Conservation (phyloP, 2,797 vertebrate species). For the Hapalemur alaotrensis region DNA sequence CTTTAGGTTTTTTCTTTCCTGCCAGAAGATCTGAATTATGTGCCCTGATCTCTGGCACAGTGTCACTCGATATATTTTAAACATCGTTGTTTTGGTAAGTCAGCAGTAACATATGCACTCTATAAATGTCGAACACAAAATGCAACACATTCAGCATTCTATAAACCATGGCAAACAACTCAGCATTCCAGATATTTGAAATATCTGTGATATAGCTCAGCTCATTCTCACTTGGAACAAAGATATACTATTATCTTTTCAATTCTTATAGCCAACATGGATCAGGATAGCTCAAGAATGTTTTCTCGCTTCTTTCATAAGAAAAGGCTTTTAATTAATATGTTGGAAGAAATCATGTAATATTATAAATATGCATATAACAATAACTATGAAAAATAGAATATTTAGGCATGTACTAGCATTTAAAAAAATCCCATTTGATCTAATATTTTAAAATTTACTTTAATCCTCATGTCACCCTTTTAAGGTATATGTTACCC, state of each 20-base stretch:
- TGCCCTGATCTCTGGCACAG: slow-evolving; percentile 34
- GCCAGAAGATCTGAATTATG: slow-evolving; percentile 30
- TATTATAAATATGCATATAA: neutral
- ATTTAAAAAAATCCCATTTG: neutral
- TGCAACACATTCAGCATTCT: slow-evolving; percentile 58
- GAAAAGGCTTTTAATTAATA: slow-evolving; percentile 18
- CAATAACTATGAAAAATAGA: neutral
- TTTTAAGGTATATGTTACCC: neutral
- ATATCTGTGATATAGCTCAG: neutral
- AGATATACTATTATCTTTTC: neutral
- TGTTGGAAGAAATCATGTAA: slow-evolving; percentile 31
- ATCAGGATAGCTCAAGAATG: slow-evolving; percentile 7
- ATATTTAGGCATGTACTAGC: neutral
- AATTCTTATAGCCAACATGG: neutral
- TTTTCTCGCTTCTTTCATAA: slow-evolving; percentile 38
- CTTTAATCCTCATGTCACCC: neutral
- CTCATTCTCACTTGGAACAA: slow-evolving; percentile 39
- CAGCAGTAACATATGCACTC: slow-evolving; percentile 53
- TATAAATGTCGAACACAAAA: slow-evolving; percentile 64
- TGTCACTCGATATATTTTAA: slow-evolving; percentile 42
- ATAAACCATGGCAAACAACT: slow-evolving; percentile 43
- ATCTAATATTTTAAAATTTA: slow-evolving; percentile 11
- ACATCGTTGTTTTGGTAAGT: slow-evolving; percentile 47
- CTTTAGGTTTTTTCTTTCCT: slow-evolving; percentile 32
- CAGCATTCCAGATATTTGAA: slow-evolving; percentile 9